These are phyloP conservation scores for Alces alces DNA, from an alignment of 2,113 vertebrate species.

Conservation along the genomic window DNA sequence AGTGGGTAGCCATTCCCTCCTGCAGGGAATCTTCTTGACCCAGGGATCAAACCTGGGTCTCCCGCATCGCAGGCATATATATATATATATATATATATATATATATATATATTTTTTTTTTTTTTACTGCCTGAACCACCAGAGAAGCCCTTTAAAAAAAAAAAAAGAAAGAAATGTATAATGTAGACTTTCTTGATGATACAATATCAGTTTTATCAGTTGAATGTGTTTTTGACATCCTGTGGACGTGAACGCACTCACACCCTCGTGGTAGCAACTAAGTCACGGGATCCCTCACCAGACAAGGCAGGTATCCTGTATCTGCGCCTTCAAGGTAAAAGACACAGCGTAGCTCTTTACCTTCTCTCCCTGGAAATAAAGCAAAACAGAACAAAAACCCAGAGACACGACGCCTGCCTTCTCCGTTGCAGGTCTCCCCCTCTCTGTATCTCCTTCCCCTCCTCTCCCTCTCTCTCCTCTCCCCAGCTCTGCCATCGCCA, in stretches of 20 bases:
- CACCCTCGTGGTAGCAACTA: accelerated
- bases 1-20: neutral
- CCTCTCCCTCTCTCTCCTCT: neutral
- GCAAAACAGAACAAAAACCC: neutral
- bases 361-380: neutral
- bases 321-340: neutral
- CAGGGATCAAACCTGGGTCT: neutral
- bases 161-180: neutral
- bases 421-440: neutral
- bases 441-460: neutral
- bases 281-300: neutral
- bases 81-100: no score
- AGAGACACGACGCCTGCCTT: neutral
- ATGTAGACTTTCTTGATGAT: neutral
- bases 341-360: no score
- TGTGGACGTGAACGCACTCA: neutral
- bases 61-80: accelerated
- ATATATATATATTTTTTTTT: neutral
- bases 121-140: neutral
- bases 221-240: neutral
- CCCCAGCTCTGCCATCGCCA: neutral
- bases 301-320: neutral
- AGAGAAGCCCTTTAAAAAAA: neutral
- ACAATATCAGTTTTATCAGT: neutral
- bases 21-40: neutral